Base-by-base conservation (phyloP, 2,888 invertebrate species). In the Trichogramma evanescens region DNA sequence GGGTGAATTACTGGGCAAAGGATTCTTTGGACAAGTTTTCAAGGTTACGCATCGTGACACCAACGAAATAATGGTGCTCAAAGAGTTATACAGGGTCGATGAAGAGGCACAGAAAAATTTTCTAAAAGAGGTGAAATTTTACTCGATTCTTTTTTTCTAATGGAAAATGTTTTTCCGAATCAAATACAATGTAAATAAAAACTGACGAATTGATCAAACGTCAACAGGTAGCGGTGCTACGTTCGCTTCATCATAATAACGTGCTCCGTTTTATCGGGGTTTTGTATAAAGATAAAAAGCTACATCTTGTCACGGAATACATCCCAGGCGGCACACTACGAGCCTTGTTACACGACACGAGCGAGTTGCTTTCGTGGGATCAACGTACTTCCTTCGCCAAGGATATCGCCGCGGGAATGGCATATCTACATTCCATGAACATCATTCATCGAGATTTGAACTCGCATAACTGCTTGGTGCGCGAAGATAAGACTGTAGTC, bases 371-470 rank as follows among this genome's bases (percentile, higher is more conserved):
- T 58, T 83, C 87, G 38, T 95, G 95, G 95, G 82, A 85, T 58
- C 86, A 86, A 71, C 83, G 95, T 39, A 88, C 89, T 4, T 88
- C 88, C 0, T 89, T 95, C 76, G 93, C 95, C 53, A 89, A 91
- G 68, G 95, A 95, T 78, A 95, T 95, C 72, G 88, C 95, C 46
- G 87, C 91, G 38, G 96, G 95, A 65, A 92, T 96, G 88, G 89
- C 92, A 8, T 96, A 96, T 80, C 82, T 96, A 63, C 96, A 96
- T 80, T 91, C 93, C 68, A 89, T 89, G 88, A 92, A 93, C 79
- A 93, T 96, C 66, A 95, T 96, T 67, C 96, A 96, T 80, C 81
- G 95, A 57, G 96, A 96, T 82, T 84, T 96, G 73, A 96, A 95
- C 82, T 95, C 95, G 39, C 89, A 94, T 79, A 96, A 96, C 82